A percentile compares a stretch with the other conserved stretches of the same genome.
phyloP scores from a whole-genome alignment of 1,140 invertebrate species.

The Lordiphosa collinella region DNA sequence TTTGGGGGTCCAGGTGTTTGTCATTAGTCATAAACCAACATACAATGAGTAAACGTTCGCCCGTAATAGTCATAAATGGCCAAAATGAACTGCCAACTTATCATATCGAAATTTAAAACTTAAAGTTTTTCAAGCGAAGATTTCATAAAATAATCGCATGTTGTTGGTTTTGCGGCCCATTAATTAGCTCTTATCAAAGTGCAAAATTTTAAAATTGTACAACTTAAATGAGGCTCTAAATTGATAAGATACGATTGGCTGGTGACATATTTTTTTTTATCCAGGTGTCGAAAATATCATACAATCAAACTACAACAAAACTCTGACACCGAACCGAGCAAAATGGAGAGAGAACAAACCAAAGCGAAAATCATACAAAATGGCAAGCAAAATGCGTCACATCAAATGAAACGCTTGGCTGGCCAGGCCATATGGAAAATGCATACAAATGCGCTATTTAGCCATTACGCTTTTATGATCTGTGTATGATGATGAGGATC shows the following conservation, averaged over 20 bases:
- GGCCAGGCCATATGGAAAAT: conserved; percentile 11
- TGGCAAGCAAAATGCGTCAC: conserved; percentile 41
- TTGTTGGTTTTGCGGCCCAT: conserved; percentile 5
- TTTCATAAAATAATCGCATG: neutral
- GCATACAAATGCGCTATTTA: conserved; percentile 50
- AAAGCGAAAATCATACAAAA: conserved; percentile 30
- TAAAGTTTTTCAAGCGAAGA: neutral
- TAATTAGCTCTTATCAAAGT: conserved; percentile 33
- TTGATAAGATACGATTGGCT: conserved; percentile 24
- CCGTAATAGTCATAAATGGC: too few relatives aligned
- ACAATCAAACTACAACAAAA: conserved; percentile 32
- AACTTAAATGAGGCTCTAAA: conserved; percentile 17
- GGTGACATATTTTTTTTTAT: conserved; percentile 6
- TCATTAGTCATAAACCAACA: too few relatives aligned
- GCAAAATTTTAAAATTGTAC: conserved; percentile 25
- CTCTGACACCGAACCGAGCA: neutral
- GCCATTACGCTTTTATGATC: conserved; percentile 15
- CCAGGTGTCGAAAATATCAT: conserved; percentile 13
- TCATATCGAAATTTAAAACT: too few relatives aligned
- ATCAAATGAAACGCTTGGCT: conserved; percentile 38
- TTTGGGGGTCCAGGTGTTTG: too few relatives aligned
- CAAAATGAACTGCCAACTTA: too few relatives aligned
- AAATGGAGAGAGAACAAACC: conserved; percentile 4
- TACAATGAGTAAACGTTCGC: too few relatives aligned
- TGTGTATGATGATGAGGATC: conserved; percentile 12